A percentile compares a stretch with the other conserved stretches of the same genome.
phyloP scores from a whole-genome alignment of 2,797 vertebrate species.

The Eulemur rubriventer region DNA sequence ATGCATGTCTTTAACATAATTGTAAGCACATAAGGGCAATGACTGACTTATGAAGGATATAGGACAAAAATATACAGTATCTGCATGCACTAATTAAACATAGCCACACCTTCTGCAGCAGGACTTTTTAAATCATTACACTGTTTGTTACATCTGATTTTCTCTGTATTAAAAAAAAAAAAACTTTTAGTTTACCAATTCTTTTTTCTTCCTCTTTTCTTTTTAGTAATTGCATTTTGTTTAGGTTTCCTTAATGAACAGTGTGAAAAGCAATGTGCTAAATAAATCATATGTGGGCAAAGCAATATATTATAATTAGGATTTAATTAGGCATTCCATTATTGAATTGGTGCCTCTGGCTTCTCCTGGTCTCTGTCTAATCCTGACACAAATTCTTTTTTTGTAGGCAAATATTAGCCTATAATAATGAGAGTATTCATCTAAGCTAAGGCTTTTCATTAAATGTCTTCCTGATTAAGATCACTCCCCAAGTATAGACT shows the following conservation, averaged over 20 bases:
- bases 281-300: slow-evolving; percentile 82
- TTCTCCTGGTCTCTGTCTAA: slow-evolving; percentile 83
- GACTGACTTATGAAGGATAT: background rate
- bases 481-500: slow-evolving; percentile 79
- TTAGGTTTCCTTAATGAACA: slow-evolving; percentile 81
- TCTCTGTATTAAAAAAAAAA: slow-evolving; percentile 56
- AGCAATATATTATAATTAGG: slow-evolving; percentile 86
- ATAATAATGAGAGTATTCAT: slow-evolving; percentile 84
- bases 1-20: background rate
- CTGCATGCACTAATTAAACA: background rate
- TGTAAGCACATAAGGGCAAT: background rate
- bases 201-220: slow-evolving; percentile 58
- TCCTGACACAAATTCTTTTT: slow-evolving; percentile 85
- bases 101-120: background rate
- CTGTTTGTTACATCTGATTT: slow-evolving; percentile 23
- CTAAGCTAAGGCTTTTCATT: slow-evolving; percentile 82
- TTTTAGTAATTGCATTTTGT: slow-evolving; percentile 81
- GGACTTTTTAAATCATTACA: background rate
- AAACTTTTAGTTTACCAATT: slow-evolving; percentile 68
- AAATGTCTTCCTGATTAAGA: slow-evolving; percentile 86
- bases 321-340: slow-evolving; percentile 86
- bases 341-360: slow-evolving; percentile 85
- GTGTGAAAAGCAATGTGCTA: slow-evolving; percentile 82
- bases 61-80: background rate
- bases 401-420: slow-evolving; percentile 86